Evolutionary conservation across 2,113 vertebrate species (phyloP).

Genomic region (Piprites chloris): DNA sequence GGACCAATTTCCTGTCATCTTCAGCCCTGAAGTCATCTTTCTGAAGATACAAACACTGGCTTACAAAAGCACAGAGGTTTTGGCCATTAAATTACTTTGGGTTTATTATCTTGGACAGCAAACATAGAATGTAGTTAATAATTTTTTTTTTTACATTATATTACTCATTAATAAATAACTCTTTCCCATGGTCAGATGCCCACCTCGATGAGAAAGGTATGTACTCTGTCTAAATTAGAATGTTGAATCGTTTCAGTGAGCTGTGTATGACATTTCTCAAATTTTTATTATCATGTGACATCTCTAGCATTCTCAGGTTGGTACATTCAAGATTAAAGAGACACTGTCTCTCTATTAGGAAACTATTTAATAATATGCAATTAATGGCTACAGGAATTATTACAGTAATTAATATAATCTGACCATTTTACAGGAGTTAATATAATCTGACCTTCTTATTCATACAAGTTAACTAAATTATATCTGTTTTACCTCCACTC

Average conservation of each 20-base stretch:
- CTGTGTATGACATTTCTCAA: background rate
- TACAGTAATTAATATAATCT: conserved; percentile 49
- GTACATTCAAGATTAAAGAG: conserved; percentile 38
- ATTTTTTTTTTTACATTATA: background rate
- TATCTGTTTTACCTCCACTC: conserved; percentile 3
- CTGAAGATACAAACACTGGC: background rate
- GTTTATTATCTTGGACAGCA: background rate
- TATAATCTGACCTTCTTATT: conserved; percentile 30
- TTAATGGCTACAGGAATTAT: conserved; percentile 65
- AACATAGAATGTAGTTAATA: background rate
- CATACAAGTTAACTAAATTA: conserved; percentile 2
- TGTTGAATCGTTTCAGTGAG: background rate
- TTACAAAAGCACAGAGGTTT: background rate
- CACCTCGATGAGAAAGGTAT: background rate
- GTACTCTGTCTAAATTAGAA: background rate
- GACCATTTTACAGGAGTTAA: conserved; percentile 42
- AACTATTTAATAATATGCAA: conserved; percentile 54
- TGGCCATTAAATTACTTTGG: background rate
- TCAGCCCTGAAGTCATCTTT: background rate
- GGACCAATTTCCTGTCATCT: background rate
- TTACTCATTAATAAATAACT: background rate
- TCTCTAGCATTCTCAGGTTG: conserved; percentile 36
- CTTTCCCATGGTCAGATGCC: background rate
- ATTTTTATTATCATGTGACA: conserved; percentile 33
- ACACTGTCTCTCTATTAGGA: conserved; percentile 41